These are phyloP conservation scores for Crypturellus undulatus DNA, from an alignment of 2,113 vertebrate species.

Conservation along the genomic window DNA sequence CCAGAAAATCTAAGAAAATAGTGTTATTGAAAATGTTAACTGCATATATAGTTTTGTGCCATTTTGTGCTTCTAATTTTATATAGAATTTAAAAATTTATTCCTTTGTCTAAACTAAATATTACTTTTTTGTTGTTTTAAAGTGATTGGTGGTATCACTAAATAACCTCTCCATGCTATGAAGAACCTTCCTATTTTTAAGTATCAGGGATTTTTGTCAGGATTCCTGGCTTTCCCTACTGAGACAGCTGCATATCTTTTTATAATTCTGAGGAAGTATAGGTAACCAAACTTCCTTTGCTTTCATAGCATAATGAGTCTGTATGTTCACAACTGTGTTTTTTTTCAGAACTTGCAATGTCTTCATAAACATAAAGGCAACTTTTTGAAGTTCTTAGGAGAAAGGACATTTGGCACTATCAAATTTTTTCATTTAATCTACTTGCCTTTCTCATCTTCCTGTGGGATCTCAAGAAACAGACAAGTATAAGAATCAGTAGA, in stretches of 20 bases:
- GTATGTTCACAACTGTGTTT: not conserved
- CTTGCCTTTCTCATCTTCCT: not conserved
- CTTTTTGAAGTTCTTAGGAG: not conserved
- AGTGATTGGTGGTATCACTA: not conserved
- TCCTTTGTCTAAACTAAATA: not conserved
- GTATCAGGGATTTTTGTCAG: not conserved
- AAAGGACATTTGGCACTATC: not conserved
- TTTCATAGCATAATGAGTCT: not conserved
- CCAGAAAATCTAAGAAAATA: not conserved
- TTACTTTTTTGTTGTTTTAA: not conserved
- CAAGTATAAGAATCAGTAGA: not conserved
- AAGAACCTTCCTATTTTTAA: not conserved
- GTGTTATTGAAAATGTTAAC: not conserved
- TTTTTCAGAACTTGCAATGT: not conserved
- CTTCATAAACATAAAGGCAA: fast-evolving
- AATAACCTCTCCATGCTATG: not conserved
- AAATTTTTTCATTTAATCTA: not conserved
- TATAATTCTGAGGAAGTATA: not conserved
- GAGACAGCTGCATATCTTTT: not conserved
- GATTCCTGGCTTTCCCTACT: not conserved
- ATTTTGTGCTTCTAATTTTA: not conserved
- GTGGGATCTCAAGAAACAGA: not conserved
- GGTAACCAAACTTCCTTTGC: not conserved
- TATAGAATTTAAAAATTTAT: not conserved
- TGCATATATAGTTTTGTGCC: not conserved